Percentiles rank a stretch among this genome's conserved stretches.
Conservation (phyloP, 1,140 invertebrate species). For the Physella acuta region DNA sequence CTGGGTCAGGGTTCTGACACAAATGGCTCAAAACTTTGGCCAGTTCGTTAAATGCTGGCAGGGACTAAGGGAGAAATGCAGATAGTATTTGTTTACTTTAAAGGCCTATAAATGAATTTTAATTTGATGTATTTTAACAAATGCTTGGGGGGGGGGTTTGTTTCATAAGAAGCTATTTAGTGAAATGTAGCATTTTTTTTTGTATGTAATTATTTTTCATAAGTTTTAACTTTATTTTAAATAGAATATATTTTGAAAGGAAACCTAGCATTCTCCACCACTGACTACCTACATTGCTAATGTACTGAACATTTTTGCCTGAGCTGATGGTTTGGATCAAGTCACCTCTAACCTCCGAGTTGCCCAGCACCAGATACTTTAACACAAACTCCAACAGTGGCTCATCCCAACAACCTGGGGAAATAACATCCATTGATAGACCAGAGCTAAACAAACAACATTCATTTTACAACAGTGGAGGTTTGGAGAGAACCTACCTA, state of each 20-base stretch:
- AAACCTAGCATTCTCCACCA: no score
- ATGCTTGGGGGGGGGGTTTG: neutral
- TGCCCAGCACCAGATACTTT: slow-evolving; percentile 50
- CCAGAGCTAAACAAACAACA: neutral
- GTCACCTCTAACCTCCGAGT: slow-evolving; percentile 49
- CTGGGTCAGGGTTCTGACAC: slow-evolving; percentile 50
- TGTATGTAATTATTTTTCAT: no score
- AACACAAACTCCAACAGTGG: slow-evolving; percentile 47
- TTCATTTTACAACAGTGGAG: no score
- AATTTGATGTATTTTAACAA: no score
- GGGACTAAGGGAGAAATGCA: slow-evolving; percentile 36
- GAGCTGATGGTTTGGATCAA: slow-evolving; percentile 50
- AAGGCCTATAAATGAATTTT: no score
- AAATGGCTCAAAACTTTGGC: slow-evolving; percentile 54
- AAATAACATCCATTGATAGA: neutral
- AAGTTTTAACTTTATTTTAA: no score
- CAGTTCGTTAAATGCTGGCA: slow-evolving; percentile 45
- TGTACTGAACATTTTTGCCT: slow-evolving; percentile 54
- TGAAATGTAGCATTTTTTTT: no score
- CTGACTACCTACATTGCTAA: slow-evolving; percentile 54
- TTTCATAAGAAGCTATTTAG: no score
- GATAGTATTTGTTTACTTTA: no score
- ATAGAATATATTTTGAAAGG: no score
- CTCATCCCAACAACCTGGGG: slow-evolving; percentile 55
- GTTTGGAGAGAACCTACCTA: no score